phyloP scores from a whole-genome alignment of 2,113 vertebrate species.

The Tor tambroides region DNA sequence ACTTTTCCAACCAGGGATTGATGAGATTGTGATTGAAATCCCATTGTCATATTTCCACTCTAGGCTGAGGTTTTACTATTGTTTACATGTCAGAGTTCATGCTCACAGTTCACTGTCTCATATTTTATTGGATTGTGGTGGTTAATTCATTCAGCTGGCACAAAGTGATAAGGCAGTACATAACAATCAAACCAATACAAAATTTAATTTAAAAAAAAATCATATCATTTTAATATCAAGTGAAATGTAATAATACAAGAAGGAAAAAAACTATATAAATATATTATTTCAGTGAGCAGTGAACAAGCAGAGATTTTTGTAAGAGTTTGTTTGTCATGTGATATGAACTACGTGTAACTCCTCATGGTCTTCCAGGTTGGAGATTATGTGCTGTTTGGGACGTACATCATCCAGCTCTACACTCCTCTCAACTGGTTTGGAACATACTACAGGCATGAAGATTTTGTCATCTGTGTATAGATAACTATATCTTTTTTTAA shows the following conservation, averaged over 20 bases:
- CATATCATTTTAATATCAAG: background rate
- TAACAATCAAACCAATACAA: background rate
- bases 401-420: conserved; percentile 96
- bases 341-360: background rate
- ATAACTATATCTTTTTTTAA: background rate
- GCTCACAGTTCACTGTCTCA: background rate
- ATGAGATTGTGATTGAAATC: background rate
- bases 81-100: background rate
- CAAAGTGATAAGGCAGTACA: background rate
- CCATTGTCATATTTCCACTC: background rate
- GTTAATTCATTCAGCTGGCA: background rate
- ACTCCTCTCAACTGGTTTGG: conserved; percentile 97
- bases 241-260: background rate
- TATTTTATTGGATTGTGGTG: background rate
- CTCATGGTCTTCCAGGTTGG: conserved; percentile 79
- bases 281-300: background rate
- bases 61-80: background rate
- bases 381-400: conserved; percentile 94
- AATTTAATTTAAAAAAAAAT: background rate
- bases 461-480: background rate
- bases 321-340: background rate
- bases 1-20: background rate
- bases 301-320: no score
- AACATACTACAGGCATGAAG: conserved; percentile 91
- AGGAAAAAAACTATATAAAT: background rate